phyloP scores from a whole-genome alignment of 2,888 invertebrate species.

The Oegoconia quadripuncta region DNA sequence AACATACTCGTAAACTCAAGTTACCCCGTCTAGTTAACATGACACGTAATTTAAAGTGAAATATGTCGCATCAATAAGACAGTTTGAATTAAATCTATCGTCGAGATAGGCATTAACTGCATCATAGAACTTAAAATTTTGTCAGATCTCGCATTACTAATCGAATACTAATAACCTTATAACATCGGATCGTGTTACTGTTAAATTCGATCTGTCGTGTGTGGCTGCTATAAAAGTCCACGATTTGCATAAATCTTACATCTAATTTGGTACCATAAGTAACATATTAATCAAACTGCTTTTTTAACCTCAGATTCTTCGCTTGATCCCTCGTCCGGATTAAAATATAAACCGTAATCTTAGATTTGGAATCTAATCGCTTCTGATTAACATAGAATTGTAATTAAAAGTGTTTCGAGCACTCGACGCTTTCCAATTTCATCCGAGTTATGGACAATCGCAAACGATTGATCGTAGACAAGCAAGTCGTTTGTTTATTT shows the following conservation, averaged over 20 bases:
- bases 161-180: conserved; percentile 53
- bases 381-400: conserved; percentile 52
- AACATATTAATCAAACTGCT: conserved; percentile 61
- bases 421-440: conserved; percentile 37
- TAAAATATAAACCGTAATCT: conserved; percentile 32
- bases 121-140: conserved; percentile 35
- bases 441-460: conserved; percentile 24
- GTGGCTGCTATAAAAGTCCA: conserved; percentile 54
- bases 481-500: conserved; percentile 30
- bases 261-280: conserved; percentile 55
- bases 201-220: conserved; percentile 58
- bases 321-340: conserved; percentile 37
- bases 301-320: conserved; percentile 50
- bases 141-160: conserved; percentile 61
- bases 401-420: conserved; percentile 52
- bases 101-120: conserved; percentile 32
- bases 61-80: conserved; percentile 42
- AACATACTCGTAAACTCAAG: conserved; percentile 38
- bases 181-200: conserved; percentile 47
- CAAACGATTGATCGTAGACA: conserved; percentile 26
- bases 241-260: conserved; percentile 63
- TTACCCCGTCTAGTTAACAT: conserved; percentile 37
- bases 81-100: conserved; percentile 34
- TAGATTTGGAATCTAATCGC: conserved; percentile 35
- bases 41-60: conserved; percentile 49